Percentiles rank a stretch among this genome's conserved stretches.
Evolutionary conservation across 2,797 vertebrate species (phyloP).

Genomic region (Helostoma temminkii): DNA sequence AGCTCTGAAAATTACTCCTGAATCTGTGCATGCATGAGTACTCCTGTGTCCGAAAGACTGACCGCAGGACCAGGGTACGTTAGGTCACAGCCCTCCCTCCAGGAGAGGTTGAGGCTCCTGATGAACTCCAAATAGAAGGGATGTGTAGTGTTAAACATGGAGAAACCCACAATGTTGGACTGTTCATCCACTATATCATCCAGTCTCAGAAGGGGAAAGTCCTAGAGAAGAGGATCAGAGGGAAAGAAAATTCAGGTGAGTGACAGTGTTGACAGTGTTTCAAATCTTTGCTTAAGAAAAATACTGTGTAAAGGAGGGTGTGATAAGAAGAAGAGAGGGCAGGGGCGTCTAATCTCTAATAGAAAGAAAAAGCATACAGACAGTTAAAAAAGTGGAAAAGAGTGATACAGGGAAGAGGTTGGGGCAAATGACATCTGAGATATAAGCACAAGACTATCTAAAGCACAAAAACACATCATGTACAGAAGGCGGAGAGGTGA

Average conservation of each 20-base stretch:
- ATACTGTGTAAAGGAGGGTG: constrained; percentile 41
- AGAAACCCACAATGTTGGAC: constrained; percentile 93
- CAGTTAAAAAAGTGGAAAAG: constrained; percentile 29
- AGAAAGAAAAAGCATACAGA: constrained; percentile 26
- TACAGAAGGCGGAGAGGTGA: constrained; percentile 43
- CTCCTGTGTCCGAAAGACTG: constrained; percentile 49
- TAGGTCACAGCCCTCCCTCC: constrained; percentile 93
- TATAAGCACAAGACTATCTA: constrained; percentile 48
- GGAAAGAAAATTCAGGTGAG: constrained; percentile 44
- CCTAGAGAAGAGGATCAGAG: constrained; percentile 73
- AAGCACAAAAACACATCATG: constrained; percentile 48
- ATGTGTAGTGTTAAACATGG: constrained; percentile 93
- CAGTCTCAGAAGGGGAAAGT: constrained; percentile 91
- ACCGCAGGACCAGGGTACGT: constrained; percentile 84
- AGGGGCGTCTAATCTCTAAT: constrained; percentile 51
- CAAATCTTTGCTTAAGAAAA: constrained; percentile 48
- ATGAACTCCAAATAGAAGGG: constrained; percentile 93
- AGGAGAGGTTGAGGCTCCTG: constrained; percentile 94
- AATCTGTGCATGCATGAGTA: constrained; percentile 28
- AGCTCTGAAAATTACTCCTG: constrained; percentile 49
- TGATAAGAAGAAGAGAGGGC: constrained; percentile 41
- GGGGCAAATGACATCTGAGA: constrained; percentile 57
- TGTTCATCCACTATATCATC: constrained; percentile 91
- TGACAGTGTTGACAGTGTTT: constrained; percentile 63
- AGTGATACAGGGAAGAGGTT: constrained; percentile 41